Evolutionary conservation across 2,113 vertebrate genomes (phyloP), one percentile per base, ranked within the genome.

Genomic region (Zosterops pallidus): DNA sequence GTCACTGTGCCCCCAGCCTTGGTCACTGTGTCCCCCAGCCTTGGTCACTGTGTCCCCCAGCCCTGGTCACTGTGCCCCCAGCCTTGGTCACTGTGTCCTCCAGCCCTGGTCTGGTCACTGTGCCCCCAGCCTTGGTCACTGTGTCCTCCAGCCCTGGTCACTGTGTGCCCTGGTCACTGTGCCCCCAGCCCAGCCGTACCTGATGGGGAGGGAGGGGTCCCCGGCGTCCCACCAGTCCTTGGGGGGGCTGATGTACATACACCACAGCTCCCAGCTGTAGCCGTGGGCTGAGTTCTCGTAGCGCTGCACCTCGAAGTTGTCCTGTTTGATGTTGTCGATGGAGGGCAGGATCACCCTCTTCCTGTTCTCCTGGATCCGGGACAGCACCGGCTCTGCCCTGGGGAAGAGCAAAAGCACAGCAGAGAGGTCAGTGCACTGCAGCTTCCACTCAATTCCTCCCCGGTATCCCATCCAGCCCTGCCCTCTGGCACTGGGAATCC

Each of bases 191-290:
- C 14, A 1, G 52, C 95, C 94, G 2, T 92, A 98, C 99, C 99
- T 99, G 98, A 99, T 99, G 63, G 99, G 99, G 42, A 99, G 98
- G 0, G 99, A 98, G 69, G 98, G 98, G 97, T 99, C 99, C 11
- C 99, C 99, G 1, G 98, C 98, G 2, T 99, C 99, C 99, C 99
- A 99, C 99, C 99, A 99, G 96, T 99, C 98, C 93, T 99, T 99
- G 5, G 99, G 99, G 5, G 99, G 99, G 95, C 98, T 99, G 97
- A 99, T 99, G 97, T 99, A 99, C 99, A 99, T 99, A 97, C 99
- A 99, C 99, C 99, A 99, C 67, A 99, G 98, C 97, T 99, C 99
- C 99, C 99, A 99, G 97, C 98, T 99, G 98, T 99, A 99, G 44
- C 99, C 99, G 0, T 99, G 99, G 9, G 98, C 99, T 0, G 99